Base-by-base conservation (phyloP, 37 sponge, comb jelly and placozoan genomes). In the Ephydatia muelleri region DNA sequence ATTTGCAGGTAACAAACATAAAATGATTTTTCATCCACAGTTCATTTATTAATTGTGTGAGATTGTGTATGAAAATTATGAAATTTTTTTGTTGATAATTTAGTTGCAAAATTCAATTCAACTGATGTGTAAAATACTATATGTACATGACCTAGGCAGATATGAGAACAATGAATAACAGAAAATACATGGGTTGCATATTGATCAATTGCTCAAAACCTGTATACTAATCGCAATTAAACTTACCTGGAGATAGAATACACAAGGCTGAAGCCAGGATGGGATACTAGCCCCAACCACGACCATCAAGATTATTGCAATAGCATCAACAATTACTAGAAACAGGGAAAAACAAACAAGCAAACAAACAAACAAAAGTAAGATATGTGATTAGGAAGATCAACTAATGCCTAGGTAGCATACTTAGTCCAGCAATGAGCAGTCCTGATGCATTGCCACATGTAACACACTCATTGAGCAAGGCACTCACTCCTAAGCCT, bases 381-480 rank as follows among this genome's bases (percentile, higher is more conserved):
- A 1, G 16, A 4, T 1, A 16, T 14, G 16, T 14, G 57, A 11
- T 5, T 57, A 16, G 57, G 0, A 19, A 28, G 2, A 38, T 79
- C 48, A 57, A 19, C 27, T 11, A 5, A 26, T 30, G 5, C 27
- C 3, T 26, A 23, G 77, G 6, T 6, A n/a, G 13, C 83, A 77
- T 65, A 88, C 88, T 72, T 35, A 89, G 70, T 26, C 12, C 67
- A 32, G 70, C 36, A 48, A 89, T 40, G 27, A 89, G 83, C 36
- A 38, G 12, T 16, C 83, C 70, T 2, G 35, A 79, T 26, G 49
- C 81, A 33, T 49, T 70, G 43, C 77, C 28, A 28, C 93, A 93
- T 30, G 82, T 68, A 26, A 67, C 87, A 86, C 93, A 93, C 68
- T 70, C 66, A 32, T 78, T 82, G 0, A 85, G 82, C 14, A 93